Evolutionary conservation across 2,888 invertebrate genomes (phyloP), one percentile per base, ranked within the genome.

Genomic region (Agonum fuliginosum): DNA sequence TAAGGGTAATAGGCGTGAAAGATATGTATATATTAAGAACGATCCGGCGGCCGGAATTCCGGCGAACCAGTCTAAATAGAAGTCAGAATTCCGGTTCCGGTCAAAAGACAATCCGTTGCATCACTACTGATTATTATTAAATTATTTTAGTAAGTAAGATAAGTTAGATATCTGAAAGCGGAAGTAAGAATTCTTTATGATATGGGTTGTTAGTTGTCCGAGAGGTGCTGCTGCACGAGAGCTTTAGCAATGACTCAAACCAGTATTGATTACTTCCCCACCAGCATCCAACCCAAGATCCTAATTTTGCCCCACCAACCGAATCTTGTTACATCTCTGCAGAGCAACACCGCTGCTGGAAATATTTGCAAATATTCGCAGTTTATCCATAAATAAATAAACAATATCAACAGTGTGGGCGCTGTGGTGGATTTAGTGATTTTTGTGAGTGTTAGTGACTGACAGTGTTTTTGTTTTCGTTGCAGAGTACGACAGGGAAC

Each of bases 261-360:
- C 34, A 20, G 83, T 86, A 85, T 85, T 84, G 85, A 85, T 85
- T 83, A 83, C 81, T 82, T 81, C 79, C 80, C 79, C 81, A 80
- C 81, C 81, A 79, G 79, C 80, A 84, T 85, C 48, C 30, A 27
- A 65, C n/a, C 65, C 65, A 72, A 72, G 54, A 72, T 72, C 54
- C 71, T 71, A 71, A 71, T 48, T 71, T 71, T 43, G 19, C 71
- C 72, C 72, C 54, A 20, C 72, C 54, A 72, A 22, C 22, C 22
- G n/a, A 58, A 72, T 72, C 51, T 72, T 72, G 70, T 54, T 54
- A 58, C 72, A 72, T 54, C 72, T 34, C 72, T 72, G 54, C 54
- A 54, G 37, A 54, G 37, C 22, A 62, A 4, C 41, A 37, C 41
- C 37, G 27, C 17, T 62, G 8, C 58, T 30, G 17, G 58, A 62